Evolutionary conservation across 2,797 vertebrate species (phyloP), one percentile per base, ranked within the genome.

Genomic region (Hippopotamyrus pictus): DNA sequence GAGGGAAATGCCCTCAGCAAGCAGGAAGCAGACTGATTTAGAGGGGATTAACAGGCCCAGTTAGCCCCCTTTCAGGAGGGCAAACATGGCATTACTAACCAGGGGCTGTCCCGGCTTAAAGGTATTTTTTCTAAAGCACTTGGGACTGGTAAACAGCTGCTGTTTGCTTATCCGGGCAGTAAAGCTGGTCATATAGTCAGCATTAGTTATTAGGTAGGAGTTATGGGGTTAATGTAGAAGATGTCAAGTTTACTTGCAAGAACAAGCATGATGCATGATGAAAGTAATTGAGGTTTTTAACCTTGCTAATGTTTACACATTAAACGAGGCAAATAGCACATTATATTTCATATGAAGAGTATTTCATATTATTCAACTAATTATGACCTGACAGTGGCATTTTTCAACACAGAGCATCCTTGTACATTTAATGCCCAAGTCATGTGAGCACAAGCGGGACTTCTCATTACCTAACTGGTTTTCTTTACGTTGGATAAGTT

Each of bases 11-110:
- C 73, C 88, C 73, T 25, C 29, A 57, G 59, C 91, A 84, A 91
- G 90, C 91, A 92, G 91, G 91, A 92, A 92, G 90, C 48, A 90
- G 76, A 62, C 54, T 83, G 90, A 91, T 91, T 92, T 90, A 89
- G 82, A 59, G 2, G 86, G 90, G 91, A 92, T 92, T 89, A 91
- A 14, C 54, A 48, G 88, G 89, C 88, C 25, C 84, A 84, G 69
- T 88, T 89, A 90, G 54, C 33, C 86, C 33, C 83, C 41, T 48
- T 33, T 54, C 11, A 53, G 83, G 37, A 69, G 46, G 65, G 87
- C 90, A 93, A 92, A 92, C 90, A 92, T 48, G 88, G 89, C 90
- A 90, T 91, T 91, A 92, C 87, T 53, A 59, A 46, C 83, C 89
- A 89, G 90, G 57, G 88, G 86, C 57, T 90, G 85, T 91, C 86